Percentiles rank a stretch among this genome's conserved stretches.
These are phyloP conservation scores for Alauda arvensis DNA, from an alignment of 2,797 vertebrate genomes.

Conservation along the genomic window DNA sequence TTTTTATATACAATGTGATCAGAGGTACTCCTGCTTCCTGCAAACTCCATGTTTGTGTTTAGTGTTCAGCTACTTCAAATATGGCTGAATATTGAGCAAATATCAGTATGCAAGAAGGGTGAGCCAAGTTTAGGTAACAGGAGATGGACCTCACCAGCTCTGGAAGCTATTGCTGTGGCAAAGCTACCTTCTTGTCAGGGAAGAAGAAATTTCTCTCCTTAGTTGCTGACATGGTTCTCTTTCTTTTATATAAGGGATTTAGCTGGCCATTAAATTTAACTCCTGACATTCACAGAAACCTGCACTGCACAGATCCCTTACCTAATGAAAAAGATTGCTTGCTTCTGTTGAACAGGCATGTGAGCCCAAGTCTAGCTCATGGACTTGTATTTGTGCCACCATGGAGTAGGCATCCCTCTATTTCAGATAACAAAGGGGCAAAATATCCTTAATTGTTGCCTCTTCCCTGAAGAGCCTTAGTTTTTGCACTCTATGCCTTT, in stretches of 20 bases:
- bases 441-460: not conserved
- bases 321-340: not conserved
- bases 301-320: not conserved
- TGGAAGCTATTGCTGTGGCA: not conserved
- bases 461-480: not conserved
- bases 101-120: not conserved
- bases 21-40: not conserved
- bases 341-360: not conserved
- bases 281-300: not conserved
- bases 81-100: not conserved
- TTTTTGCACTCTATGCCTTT: not conserved
- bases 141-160: not conserved
- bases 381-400: not conserved
- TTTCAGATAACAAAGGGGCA: not conserved
- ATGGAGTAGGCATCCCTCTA: not conserved
- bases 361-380: not conserved
- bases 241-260: not conserved
- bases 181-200: not conserved
- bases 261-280: not conserved
- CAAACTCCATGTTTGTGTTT: not conserved
- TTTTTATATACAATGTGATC: not conserved
- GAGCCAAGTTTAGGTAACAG: not conserved
- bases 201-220: not conserved
- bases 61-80: not conserved
- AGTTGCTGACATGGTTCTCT: not conserved